A percentile compares a stretch with the other conserved stretches of the same genome.
These are phyloP conservation scores for Pygmarrhopalites habei DNA, from an alignment of 1,140 invertebrate genomes.

Conservation along the genomic window DNA sequence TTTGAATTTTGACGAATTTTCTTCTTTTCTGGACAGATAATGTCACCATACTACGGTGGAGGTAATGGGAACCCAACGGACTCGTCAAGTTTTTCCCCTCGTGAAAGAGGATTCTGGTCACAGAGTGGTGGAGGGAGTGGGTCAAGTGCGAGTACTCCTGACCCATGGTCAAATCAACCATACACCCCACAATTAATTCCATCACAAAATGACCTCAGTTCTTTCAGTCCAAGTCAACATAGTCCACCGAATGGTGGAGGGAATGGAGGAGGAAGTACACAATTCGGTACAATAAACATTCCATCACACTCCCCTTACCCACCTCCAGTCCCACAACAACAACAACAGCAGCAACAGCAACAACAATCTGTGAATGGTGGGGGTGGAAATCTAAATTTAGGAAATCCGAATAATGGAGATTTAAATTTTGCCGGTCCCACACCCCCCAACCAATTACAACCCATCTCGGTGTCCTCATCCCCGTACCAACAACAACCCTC, in stretches of 20 bases:
- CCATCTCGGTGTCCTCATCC: constrained; percentile 29
- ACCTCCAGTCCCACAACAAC: not conserved
- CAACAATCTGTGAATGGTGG: constrained; percentile 4
- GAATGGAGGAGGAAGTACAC: too few species aligned
- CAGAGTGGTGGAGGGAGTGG: not conserved
- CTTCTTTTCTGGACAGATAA: not conserved
- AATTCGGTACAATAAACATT: constrained; percentile 31
- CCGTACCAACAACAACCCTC: constrained; percentile 26
- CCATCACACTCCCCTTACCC: constrained; percentile 24
- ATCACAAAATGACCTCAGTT: constrained; percentile 1
- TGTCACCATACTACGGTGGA: not conserved
- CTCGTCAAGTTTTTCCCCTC: constrained; percentile 25
- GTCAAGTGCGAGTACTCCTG: constrained; percentile 14
- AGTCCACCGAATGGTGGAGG: not conserved
- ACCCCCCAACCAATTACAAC: constrained; percentile 31
- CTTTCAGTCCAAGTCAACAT: constrained; percentile 21
- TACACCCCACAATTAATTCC: constrained; percentile 30
- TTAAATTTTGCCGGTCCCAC: constrained; percentile 29
- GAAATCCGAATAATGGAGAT: constrained; percentile 2
- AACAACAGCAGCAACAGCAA: constrained; percentile 2
- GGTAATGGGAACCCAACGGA: constrained; percentile 8
- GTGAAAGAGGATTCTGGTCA: constrained; percentile 35
- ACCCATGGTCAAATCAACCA: constrained; percentile 16
- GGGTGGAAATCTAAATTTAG: not conserved
- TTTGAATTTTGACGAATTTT: not conserved